Conservation (phyloP, 2,888 invertebrate genomes). For the Cantharis rustica region DNA sequence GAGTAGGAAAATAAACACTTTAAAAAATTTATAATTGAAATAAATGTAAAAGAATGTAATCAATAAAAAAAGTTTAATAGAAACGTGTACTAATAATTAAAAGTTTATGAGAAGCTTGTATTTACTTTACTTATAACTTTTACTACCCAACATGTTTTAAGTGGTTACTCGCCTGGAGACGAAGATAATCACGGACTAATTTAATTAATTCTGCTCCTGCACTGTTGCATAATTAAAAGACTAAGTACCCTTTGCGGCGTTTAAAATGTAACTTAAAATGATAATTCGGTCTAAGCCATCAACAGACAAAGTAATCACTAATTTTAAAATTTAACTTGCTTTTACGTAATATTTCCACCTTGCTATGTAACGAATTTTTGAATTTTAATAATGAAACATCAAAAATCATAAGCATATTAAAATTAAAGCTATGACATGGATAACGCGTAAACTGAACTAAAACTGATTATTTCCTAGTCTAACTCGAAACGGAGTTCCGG, state of each 20-base stretch:
- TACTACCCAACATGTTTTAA: slow-evolving; percentile 27
- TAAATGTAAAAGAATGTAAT: background rate
- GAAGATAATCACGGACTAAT: slow-evolving; percentile 45
- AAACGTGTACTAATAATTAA: background rate
- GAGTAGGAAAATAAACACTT: background rate
- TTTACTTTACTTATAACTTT: slow-evolving; percentile 5
- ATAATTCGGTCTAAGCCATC: background rate
- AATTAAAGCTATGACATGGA: background rate
- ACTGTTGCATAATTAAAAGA: slow-evolving; percentile 45
- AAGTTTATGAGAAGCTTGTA: background rate
- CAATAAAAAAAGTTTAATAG: background rate
- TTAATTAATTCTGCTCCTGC: slow-evolving; percentile 44
- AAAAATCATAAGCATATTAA: background rate
- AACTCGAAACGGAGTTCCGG: background rate
- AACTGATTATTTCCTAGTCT: background rate
- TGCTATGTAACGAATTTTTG: background rate
- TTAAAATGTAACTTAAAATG: slow-evolving; percentile 7
- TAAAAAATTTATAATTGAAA: background rate
- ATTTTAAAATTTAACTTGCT: background rate
- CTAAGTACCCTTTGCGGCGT: slow-evolving; percentile 15
- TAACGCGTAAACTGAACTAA: background rate
- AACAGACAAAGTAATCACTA: background rate
- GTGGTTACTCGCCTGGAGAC: slow-evolving; percentile 34
- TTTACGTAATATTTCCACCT: background rate
- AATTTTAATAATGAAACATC: background rate